Conservation (phyloP, 2,888 invertebrate species). For the Hartigia nigra region DNA sequence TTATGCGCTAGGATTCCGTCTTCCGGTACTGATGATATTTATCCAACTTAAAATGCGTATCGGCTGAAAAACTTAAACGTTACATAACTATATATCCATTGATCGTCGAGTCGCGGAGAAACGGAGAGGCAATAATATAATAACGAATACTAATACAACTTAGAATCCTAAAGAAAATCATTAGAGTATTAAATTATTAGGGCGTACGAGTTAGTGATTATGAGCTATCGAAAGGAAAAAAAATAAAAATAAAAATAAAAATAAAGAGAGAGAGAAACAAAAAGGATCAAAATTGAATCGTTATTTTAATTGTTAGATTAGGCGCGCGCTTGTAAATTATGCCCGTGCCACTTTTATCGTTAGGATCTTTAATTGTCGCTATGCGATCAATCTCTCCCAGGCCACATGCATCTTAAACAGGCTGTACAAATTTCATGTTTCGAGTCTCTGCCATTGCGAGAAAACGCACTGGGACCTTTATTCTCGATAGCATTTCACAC, state of each 20-base stretch:
- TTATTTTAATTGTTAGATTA: background rate
- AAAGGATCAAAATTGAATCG: conserved; percentile 16
- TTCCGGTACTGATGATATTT: background rate
- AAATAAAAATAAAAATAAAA: background rate
- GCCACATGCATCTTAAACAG: background rate
- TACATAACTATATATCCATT: background rate
- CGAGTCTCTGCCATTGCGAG: background rate
- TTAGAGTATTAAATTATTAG: conserved; percentile 56
- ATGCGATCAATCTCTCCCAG: background rate
- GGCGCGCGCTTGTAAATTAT: background rate
- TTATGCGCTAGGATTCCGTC: background rate
- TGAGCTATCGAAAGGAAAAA: background rate
- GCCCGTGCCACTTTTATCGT: background rate
- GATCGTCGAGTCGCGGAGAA: conserved; percentile 7
- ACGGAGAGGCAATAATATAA: background rate
- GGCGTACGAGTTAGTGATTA: conserved; percentile 14
- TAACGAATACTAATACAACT: conserved; percentile 36
- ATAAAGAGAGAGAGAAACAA: conserved; percentile 37
- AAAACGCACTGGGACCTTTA: background rate
- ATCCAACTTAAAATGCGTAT: background rate
- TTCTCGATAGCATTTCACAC: conserved; percentile 14
- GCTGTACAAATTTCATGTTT: background rate
- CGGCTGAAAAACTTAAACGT: background rate
- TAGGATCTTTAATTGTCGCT: background rate
- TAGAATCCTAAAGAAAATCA: conserved; percentile 45